phyloP scores from a whole-genome alignment of 2,113 vertebrate species.

The Heterotis niloticus region DNA sequence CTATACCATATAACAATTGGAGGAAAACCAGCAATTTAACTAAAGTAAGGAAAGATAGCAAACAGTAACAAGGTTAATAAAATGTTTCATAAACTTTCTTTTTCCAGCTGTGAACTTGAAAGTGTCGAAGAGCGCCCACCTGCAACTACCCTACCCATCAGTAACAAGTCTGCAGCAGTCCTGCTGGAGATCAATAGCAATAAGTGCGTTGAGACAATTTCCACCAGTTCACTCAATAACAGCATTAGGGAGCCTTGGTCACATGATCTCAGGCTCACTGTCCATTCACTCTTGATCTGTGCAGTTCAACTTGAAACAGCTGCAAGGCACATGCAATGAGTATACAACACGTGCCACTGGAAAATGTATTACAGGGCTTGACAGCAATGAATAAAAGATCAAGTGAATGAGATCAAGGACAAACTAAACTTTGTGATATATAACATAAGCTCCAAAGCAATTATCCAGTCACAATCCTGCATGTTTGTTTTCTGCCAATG shows the following conservation, averaged over 20 bases:
- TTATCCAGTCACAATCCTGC: not conserved
- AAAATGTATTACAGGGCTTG: slow-evolving; percentile 16
- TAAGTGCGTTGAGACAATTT: not conserved
- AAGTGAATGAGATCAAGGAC: slow-evolving; percentile 24
- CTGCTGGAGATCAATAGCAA: not conserved
- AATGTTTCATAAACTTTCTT: not conserved
- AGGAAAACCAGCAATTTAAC: slow-evolving; percentile 2
- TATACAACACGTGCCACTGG: slow-evolving; percentile 18
- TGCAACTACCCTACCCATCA: not conserved
- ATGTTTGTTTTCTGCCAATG: slow-evolving; percentile 17
- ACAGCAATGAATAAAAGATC: slow-evolving; percentile 26
- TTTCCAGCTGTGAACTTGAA: not conserved
- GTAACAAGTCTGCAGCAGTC: not conserved
- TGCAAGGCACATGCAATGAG: slow-evolving; percentile 12
- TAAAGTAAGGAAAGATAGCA: too few relatives aligned
- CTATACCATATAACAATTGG: slow-evolving; percentile 29
- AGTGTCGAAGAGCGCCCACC: not conserved
- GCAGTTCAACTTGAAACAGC: not conserved
- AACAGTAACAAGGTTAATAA: too few relatives aligned
- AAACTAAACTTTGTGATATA: slow-evolving; percentile 21
- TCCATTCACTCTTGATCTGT: not conserved
- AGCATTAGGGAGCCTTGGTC: not conserved
- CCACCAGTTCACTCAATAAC: not conserved
- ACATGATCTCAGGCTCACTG: not conserved
- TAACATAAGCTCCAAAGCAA: slow-evolving; percentile 24